Evolutionary conservation across 2,888 invertebrate genomes (phyloP), one percentile per base, ranked within the genome.

Genomic region (Rhyacophila evoluta): DNA sequence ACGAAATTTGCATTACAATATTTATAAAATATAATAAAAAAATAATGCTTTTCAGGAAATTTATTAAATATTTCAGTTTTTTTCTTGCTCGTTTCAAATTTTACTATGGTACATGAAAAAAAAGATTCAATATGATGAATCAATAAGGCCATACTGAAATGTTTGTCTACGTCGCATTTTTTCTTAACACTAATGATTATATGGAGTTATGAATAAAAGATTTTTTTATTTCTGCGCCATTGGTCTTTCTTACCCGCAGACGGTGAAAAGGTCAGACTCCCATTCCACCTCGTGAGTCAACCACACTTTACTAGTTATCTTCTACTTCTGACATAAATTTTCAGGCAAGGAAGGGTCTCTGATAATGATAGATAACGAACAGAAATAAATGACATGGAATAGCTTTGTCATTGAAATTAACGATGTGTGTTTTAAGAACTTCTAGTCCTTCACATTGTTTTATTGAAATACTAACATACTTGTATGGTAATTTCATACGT

Each of bases 191-290:
- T 55, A 55, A 55, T 55, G 55, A 55, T 55, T 25, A 55, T 55
- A 55, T 55, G 25, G 55, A 55, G 55, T 55, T 55, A 55, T 55
- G 55, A 55, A 55, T 55, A 55, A 55, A 55, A 55, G 15, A 55
- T 55, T 55, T 55, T 55, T 55, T 55, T 55, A 55, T 55, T 55
- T 55, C 55, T 55, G 55, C 55, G 55, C 55, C 55, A 55, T 55
- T 55, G 55, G 19, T 55, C 55, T 55, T 55, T 55, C 55, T 55
- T 55, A 19, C 55, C 55, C 55, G 55, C 55, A 55, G 55, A 55
- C 55, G 55, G 55, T 55, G 55, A 55, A 55, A 55, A 55, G 55
- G 55, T 55, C 55, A 55, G 55, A 19, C 55, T 55, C 55, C 19
- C 19, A 55, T 25, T 55, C 55, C 55, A 25, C 55, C 55, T 10